These are phyloP conservation scores for Drosophila pseudoobscura DNA, from an alignment of 1,140 invertebrate species.

Conservation along the genomic window DNA sequence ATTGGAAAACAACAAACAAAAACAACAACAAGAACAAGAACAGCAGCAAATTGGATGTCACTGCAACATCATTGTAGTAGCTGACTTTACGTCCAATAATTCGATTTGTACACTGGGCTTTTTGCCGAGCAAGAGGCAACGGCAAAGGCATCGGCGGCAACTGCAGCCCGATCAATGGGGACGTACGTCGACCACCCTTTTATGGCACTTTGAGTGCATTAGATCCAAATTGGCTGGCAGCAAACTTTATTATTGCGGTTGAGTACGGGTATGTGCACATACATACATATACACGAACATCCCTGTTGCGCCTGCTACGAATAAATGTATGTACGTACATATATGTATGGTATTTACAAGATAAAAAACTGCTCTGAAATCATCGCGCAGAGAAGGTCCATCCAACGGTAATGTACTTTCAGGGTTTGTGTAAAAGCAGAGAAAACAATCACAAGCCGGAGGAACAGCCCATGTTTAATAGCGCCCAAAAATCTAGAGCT, in stretches of 20 bases:
- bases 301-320: no score
- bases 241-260: constrained; percentile 61
- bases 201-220: constrained; percentile 63
- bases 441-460: no score
- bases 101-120: constrained; percentile 58
- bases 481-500: background rate
- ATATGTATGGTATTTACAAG: no score
- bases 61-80: constrained; percentile 5
- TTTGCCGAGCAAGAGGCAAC: constrained; percentile 22
- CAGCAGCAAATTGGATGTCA: background rate
- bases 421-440: background rate
- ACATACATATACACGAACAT: background rate
- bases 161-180: constrained; percentile 39
- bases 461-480: background rate
- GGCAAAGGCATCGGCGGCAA: background rate
- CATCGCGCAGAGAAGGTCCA: no score
- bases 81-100: constrained; percentile 58
- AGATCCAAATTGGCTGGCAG: constrained; percentile 62
- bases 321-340: no score
- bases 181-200: constrained; percentile 28
- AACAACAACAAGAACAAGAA: background rate
- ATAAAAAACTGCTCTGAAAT: no score
- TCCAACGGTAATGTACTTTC: no score
- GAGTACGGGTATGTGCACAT: constrained; percentile 17
- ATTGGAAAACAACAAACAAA: constrained; percentile 26